Evolutionary conservation across 2,888 invertebrate species (phyloP), one percentile per base, ranked within the genome.

Genomic region (Aricia artaxerxes): DNA sequence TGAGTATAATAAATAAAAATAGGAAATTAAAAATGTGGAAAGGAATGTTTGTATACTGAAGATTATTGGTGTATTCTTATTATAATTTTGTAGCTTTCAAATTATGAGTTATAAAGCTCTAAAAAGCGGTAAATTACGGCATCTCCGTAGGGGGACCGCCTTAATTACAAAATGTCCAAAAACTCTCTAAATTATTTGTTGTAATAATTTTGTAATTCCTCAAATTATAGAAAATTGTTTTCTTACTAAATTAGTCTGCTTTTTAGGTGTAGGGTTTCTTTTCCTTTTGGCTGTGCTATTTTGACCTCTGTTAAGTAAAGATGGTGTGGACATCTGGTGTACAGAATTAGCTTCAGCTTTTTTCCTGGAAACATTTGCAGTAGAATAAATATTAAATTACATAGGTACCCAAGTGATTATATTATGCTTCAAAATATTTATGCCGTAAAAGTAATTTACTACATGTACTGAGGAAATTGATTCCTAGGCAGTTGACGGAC

Each of bases 251-350:
- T 92, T 93, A 81, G 89, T 88, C 80, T 89, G 87, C 87, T 95
- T 95, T 85, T 95, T 95, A 73, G 91, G 91, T 73, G 89, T 91
- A 79, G 89, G 89, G 78, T 93, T 86, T 84, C 93, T 89, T 88
- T 94, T 95, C 83, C 94, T 88, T 86, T 94, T 95, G 40, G 91
- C 87, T 80, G 90, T 85, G 87, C 88, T 92, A 86, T 87, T 92
- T 78, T 91, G 86, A 81, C 89, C 91, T 86, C 93, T 91, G 83
- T 86, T 87, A 79, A 86, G 81, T 82, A 89, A 84, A 81, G 88
- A 85, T 83, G 88, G 87, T 79, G 90, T 84, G 72, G 88, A 86
- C 53, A 76, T 88, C 80, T 90, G 91, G 81, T 90, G 89, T n/a
- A 86, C 86, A 81, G 89, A 84, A 85, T 84, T 87, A 78, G 86